These are phyloP conservation scores for Heliopora coerulea DNA, from an alignment of 92 coral and sea anemone genomes.

Conservation along the genomic window DNA sequence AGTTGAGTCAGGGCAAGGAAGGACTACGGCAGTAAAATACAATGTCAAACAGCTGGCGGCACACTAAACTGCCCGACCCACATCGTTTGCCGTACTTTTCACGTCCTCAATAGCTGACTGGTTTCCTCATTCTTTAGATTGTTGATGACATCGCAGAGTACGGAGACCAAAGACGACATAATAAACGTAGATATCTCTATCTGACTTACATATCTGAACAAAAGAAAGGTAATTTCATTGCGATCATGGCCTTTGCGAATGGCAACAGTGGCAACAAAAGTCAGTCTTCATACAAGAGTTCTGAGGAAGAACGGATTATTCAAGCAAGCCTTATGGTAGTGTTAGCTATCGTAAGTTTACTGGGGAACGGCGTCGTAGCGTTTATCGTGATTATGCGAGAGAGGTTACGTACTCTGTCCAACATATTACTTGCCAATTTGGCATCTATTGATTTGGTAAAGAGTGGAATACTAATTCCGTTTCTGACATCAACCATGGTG, in stretches of 20 bases:
- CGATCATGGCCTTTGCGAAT: conserved; percentile 15
- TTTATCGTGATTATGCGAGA: conserved; percentile 27
- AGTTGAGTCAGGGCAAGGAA: conserved; percentile 10
- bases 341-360: conserved; percentile 29
- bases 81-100: not conserved
- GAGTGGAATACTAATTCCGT: conserved; percentile 34
- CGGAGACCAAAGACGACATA: too few relatives aligned
- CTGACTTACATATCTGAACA: not conserved
- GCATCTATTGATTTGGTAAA: conserved; percentile 30
- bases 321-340: conserved; percentile 33
- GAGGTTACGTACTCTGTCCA: conserved; percentile 27
- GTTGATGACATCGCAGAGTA: too few relatives aligned
- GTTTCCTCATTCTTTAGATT: too few relatives aligned
- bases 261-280: conserved; percentile 12
- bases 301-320: conserved; percentile 19
- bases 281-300: not conserved
- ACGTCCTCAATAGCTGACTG: too few relatives aligned
- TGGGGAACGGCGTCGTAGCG: conserved; percentile 36
- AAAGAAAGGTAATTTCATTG: too few relatives aligned
- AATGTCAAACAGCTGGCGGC: conserved; percentile 34
- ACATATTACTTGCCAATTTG: conserved; percentile 34
- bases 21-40: conserved; percentile 5
- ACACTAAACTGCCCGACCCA: not conserved
- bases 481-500: conserved; percentile 27
- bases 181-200: not conserved